These are phyloP conservation scores for Gnathonemus longibarbis DNA, from an alignment of 2,113 vertebrate genomes.

Conservation along the genomic window DNA sequence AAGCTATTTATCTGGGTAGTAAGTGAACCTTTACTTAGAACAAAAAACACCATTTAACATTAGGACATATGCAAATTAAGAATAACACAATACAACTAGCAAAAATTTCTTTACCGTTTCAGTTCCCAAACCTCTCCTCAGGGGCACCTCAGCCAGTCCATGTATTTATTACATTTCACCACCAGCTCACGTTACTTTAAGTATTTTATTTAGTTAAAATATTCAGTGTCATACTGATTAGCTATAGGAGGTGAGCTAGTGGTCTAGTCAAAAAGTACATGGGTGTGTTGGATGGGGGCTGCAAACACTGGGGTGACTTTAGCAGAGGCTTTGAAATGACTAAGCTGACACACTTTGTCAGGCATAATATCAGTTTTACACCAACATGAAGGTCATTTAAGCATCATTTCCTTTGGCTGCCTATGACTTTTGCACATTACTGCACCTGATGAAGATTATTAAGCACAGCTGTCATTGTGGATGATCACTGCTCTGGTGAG, in stretches of 20 bases:
- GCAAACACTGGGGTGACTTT: neutral
- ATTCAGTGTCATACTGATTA: neutral
- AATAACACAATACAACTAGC: neutral
- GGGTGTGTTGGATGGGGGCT: neutral
- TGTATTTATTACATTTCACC: neutral
- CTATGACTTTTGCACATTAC: neutral
- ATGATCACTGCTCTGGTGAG: neutral
- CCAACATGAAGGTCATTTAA: neutral
- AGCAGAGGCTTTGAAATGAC: neutral
- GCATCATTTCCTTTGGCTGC: neutral
- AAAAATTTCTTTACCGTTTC: neutral
- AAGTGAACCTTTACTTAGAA: neutral
- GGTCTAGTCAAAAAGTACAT: neutral
- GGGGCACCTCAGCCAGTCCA: neutral
- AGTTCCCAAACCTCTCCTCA: neutral
- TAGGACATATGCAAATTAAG: neutral
- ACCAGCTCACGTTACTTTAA: neutral
- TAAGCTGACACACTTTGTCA: neutral
- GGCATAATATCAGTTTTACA: neutral
- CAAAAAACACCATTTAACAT: neutral
- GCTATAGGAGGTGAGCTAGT: neutral
- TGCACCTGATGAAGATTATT: neutral
- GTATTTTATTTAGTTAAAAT: neutral
- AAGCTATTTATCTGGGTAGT: neutral
- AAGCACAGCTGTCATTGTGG: neutral